These are phyloP conservation scores for Isotomurus palustris DNA, from an alignment of 2,888 invertebrate species.

Conservation along the genomic window DNA sequence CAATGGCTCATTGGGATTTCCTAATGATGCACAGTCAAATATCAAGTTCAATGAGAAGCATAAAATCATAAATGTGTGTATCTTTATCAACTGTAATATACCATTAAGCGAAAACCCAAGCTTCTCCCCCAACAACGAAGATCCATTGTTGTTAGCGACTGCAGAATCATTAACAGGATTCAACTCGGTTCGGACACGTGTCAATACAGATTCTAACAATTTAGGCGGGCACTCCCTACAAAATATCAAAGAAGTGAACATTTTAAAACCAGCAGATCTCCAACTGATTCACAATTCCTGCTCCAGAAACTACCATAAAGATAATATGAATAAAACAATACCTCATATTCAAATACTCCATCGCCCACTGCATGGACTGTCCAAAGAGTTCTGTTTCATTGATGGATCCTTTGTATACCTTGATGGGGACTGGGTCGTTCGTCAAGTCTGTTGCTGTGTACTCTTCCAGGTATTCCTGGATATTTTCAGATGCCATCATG, in stretches of 20 bases:
- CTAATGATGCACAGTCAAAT: not conserved
- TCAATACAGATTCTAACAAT: no score
- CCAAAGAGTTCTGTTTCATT: slow-evolving; percentile 66
- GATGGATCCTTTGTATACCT: slow-evolving; percentile 65
- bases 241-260: no score
- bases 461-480: slow-evolving; percentile 62
- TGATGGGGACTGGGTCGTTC: slow-evolving; percentile 68
- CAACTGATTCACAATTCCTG: not conserved
- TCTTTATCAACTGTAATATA: no score
- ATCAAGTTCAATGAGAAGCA: not conserved
- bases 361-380: slow-evolving; percentile 69
- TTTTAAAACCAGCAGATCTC: not conserved
- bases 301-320: slow-evolving; percentile 48
- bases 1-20: not conserved
- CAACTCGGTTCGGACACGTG: no score
- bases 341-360: slow-evolving; percentile 72
- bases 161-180: no score
- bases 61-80: not conserved
- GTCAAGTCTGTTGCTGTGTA: slow-evolving; percentile 64
- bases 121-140: no score
- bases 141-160: no score
- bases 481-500: no score
- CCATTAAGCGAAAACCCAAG: no score
- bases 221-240: no score
- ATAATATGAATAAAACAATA: slow-evolving; percentile 53